Evolutionary conservation across 2,888 invertebrate species (phyloP).

Genomic region (Alloscopus bannaensis): DNA sequence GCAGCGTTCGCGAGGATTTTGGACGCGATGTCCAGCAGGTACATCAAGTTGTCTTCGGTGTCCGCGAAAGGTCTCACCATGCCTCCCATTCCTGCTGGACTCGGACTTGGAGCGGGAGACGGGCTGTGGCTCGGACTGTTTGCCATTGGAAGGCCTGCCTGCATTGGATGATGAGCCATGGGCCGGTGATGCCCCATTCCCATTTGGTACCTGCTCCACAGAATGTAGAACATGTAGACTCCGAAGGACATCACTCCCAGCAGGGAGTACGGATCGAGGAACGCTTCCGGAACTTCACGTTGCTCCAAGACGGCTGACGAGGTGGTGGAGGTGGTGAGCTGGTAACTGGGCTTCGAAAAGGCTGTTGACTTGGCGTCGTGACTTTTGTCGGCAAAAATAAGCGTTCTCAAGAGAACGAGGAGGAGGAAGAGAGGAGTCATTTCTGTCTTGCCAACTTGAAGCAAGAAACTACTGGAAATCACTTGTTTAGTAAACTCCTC

Average conservation of each 20-base stretch:
- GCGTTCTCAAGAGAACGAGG: too few relatives aligned
- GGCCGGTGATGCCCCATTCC: slow-evolving; percentile 22
- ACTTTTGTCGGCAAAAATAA: too few relatives aligned
- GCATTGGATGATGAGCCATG: slow-evolving; percentile 7
- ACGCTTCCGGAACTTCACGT: slow-evolving; percentile 63
- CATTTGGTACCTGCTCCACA: slow-evolving; percentile 67
- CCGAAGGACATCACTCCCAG: slow-evolving; percentile 71
- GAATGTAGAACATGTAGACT: slow-evolving; percentile 70
- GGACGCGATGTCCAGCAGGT: slow-evolving; percentile 64
- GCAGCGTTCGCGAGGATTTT: slow-evolving; percentile 63
- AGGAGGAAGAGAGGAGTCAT: too few relatives aligned
- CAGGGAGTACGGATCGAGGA: slow-evolving; percentile 70
- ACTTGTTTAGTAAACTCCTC: too few relatives aligned
- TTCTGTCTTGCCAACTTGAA: too few relatives aligned
- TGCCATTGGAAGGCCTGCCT: too few relatives aligned
- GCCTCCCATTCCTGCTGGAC: slow-evolving; percentile 5
- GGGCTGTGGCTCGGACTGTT: too few relatives aligned
- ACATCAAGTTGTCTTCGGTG: slow-evolving; percentile 65
- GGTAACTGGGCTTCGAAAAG: too few relatives aligned
- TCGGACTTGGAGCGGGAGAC: too few relatives aligned
- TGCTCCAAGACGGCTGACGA: slow-evolving; percentile 17
- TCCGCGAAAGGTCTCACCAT: background rate
- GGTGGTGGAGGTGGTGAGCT: background rate
- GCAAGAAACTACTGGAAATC: too few relatives aligned
- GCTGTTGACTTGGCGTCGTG: too few relatives aligned